phyloP scores from a whole-genome alignment of 2,113 vertebrate species.

The Cavia aperea region DNA sequence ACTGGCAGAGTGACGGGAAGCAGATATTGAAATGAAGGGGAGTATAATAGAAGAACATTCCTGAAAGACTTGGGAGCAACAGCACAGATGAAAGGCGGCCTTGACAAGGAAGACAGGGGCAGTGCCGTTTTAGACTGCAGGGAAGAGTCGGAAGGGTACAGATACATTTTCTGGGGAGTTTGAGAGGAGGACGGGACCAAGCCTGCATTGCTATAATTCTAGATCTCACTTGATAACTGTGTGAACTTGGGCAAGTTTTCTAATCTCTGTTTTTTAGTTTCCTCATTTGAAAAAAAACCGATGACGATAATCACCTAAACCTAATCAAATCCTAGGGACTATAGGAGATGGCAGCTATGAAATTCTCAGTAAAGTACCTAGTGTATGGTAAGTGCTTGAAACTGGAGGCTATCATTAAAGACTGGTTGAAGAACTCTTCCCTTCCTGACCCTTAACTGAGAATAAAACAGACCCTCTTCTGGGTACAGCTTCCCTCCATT shows the following conservation, averaged over 20 bases:
- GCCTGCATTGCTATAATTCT: not conserved
- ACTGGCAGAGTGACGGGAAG: rapidly evolving
- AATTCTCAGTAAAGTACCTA: not conserved
- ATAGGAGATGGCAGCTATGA: not conserved
- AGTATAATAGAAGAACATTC: not conserved
- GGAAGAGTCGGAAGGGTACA: rapidly evolving
- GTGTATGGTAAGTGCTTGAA: not conserved
- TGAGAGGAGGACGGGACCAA: not conserved
- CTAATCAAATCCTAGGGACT: not conserved
- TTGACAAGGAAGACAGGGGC: not conserved
- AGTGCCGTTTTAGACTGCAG: not conserved
- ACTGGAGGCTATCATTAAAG: not conserved
- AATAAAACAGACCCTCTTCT: not conserved
- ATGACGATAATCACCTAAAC: not conserved
- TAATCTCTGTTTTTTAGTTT: not conserved
- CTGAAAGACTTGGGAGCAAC: not conserved
- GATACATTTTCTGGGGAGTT: not conserved
- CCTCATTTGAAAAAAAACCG: not conserved
- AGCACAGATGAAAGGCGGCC: not conserved
- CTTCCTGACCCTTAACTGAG: not conserved
- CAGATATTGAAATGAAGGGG: not conserved
- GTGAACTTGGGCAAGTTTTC: not conserved
- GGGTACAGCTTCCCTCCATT: not conserved
- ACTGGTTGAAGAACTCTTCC: not conserved
- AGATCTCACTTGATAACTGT: not conserved